Base-by-base conservation (phyloP, 92 coral and sea anemone species). In the Bergia puertoricense region DNA sequence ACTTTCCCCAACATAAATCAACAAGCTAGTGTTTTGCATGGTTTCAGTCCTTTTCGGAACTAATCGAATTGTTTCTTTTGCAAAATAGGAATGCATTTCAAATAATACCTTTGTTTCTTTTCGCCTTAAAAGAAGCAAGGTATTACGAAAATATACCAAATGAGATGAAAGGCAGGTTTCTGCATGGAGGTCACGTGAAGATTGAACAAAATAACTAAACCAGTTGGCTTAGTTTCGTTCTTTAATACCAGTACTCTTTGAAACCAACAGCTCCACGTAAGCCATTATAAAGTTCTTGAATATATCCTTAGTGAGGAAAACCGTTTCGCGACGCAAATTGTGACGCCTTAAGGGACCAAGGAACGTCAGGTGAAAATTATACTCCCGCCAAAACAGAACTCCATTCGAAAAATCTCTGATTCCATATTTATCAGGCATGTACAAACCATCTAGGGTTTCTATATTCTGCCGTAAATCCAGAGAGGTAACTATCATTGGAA, bases 301-400 rank as follows among this genome's bases (percentile, higher is more conserved):
- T 76, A 76, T 76, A 18, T 76, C 80, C 4, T 76, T 76, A 16
- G 80, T 76, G 8, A 76, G 80, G 18, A 76, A 76, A 76, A 76
- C 80, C 14, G 80, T 76, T 23, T 76, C 80, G 8, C 14, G 80
- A n/a, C 38, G 80, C 8, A 76, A 45, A 76, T 76, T 76, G 80
- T 76, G 80, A 42, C 80, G 80, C 23, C 48, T 76, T 0, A 76
- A n/a, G 8, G 80, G 80, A 2, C 80, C 80, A 43, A 76, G 80
- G 46, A 76, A 76, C 38, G 80, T 76, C 5, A 76, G 15, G 38
- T 76, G 54, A 76, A 76, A 76, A n/a, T 76, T 76, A 22, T 76
- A 76, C 80, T 76, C 80, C 38, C 80, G 80, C 80, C 80, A 76
- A 45, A 76, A 76, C 18, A 76, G 80, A 76, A 76, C 51, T 18